Percentiles rank a stretch among this genome's conserved stretches.
Evolutionary conservation across 2,797 vertebrate genomes (phyloP).

Genomic region (Argya squamiceps): DNA sequence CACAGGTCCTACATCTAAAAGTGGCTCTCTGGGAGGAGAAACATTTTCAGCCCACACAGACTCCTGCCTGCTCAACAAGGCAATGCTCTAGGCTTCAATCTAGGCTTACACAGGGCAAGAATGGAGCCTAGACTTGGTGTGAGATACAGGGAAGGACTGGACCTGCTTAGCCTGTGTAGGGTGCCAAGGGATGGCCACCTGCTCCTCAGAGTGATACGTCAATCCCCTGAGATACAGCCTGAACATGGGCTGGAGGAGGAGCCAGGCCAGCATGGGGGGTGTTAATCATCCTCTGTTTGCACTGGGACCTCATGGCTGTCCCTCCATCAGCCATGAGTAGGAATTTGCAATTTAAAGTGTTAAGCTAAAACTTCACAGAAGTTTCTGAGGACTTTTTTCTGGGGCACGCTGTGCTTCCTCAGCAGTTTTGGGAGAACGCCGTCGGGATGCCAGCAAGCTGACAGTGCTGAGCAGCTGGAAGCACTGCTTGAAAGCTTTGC

Average conservation of each 20-base stretch:
- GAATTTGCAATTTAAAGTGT: neutral
- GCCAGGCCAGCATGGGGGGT: accelerated
- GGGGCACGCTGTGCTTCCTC: neutral
- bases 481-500: neutral
- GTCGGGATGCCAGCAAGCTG: accelerated
- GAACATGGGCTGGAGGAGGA: accelerated
- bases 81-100: neutral
- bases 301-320: neutral
- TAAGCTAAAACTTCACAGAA: neutral
- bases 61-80: neutral
- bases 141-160: neutral
- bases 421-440: neutral
- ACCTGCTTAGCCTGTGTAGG: accelerated
- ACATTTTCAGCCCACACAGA: neutral
- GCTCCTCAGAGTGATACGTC: neutral
- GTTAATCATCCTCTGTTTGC: neutral
- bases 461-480: neutral
- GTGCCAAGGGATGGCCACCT: neutral
- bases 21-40: neutral
- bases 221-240: accelerated
- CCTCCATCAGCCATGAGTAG: accelerated
- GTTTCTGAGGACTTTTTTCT: neutral
- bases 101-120: neutral
- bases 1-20: neutral
- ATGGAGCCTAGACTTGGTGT: neutral